Evolutionary conservation across 2,797 vertebrate genomes (phyloP).

Genomic region (Chromis chromis): DNA sequence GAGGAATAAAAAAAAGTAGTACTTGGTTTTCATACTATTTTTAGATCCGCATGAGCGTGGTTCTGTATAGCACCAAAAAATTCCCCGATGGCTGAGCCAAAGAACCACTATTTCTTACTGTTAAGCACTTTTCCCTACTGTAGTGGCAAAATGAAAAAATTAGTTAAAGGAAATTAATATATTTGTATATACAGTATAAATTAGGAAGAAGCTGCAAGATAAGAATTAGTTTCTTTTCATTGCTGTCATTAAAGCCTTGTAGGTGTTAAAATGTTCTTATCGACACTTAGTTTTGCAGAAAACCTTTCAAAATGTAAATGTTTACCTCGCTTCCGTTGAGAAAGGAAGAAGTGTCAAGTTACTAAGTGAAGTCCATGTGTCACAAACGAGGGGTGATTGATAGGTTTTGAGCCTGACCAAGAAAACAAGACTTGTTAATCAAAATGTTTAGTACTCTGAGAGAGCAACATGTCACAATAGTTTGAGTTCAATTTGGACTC

Average conservation of each 20-base stretch:
- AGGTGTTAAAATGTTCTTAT: constrained; percentile 18
- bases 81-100: constrained; percentile 54
- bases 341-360: constrained; percentile 20
- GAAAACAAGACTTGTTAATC: no score
- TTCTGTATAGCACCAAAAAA: constrained; percentile 47
- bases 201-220: constrained; percentile 16
- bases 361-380: constrained; percentile 14
- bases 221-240: constrained; percentile 26
- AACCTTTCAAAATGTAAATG: constrained; percentile 39
- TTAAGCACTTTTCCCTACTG: constrained; percentile 53
- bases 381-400: no score
- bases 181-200: constrained; percentile 45
- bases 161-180: constrained; percentile 11
- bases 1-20: constrained; percentile 12
- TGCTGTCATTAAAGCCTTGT: constrained; percentile 38
- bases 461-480: no score
- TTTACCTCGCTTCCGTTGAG: constrained; percentile 51
- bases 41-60: constrained; percentile 25
- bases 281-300: constrained; percentile 20
- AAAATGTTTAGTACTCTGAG: no score
- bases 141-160: constrained; percentile 24
- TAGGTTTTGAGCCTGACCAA: no score
- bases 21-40: constrained; percentile 7
- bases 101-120: constrained; percentile 52
- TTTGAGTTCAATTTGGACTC: no score